Evolutionary conservation across 2,113 vertebrate genomes (phyloP).

Genomic region (Ibidorhyncha struthersii): DNA sequence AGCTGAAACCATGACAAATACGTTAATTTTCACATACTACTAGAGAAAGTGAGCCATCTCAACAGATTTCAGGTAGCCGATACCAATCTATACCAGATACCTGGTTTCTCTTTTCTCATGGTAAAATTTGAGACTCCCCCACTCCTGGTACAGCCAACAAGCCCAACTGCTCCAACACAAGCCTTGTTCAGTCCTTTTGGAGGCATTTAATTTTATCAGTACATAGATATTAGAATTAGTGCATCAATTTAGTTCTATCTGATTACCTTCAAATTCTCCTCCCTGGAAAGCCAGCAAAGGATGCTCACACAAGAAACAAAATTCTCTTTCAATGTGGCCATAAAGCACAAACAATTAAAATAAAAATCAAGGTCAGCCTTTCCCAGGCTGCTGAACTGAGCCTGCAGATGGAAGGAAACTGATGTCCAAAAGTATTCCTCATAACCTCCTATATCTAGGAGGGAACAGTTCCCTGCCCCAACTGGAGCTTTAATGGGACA

Average conservation of each 20-base stretch:
- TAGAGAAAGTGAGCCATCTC: background rate
- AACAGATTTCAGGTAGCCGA: background rate
- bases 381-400: background rate
- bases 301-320: background rate
- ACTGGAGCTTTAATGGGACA: background rate
- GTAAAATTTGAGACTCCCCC: background rate
- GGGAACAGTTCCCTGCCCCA: background rate
- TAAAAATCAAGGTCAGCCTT: background rate
- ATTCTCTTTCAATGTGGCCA: background rate
- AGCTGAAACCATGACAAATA: background rate
- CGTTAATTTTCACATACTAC: background rate
- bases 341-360: background rate
- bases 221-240: background rate
- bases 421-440: background rate
- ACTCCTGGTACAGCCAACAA: background rate
- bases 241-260: background rate
- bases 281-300: background rate
- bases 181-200: background rate
- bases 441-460: background rate
- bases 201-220: background rate
- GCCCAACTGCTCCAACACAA: background rate
- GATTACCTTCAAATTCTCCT: background rate
- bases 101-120: background rate
- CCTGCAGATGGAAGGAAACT: background rate
- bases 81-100: background rate